These are phyloP conservation scores for Hermatobates lingyangjiaoensis DNA, from an alignment of 1,140 invertebrate species.

Conservation along the genomic window DNA sequence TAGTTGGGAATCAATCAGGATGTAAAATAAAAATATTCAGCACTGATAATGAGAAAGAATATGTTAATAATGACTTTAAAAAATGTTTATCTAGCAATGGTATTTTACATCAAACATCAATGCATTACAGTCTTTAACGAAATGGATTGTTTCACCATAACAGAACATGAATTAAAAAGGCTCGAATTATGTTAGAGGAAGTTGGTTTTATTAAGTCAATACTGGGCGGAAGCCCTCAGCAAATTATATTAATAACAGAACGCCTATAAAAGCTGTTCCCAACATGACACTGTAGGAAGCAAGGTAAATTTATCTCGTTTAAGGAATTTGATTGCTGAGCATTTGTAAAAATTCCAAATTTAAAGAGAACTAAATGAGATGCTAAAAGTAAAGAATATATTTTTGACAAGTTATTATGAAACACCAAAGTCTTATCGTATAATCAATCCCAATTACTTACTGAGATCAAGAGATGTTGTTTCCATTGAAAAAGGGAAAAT, in stretches of 20 bases:
- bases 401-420: conserved; percentile 17
- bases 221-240: conserved; percentile 18
- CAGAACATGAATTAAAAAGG: conserved; percentile 20
- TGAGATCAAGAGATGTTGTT: not conserved
- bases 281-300: conserved; percentile 21
- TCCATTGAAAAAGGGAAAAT: conserved; percentile 4
- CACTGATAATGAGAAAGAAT: conserved; percentile 21
- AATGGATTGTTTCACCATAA: conserved; percentile 23
- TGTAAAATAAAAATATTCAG: conserved; percentile 16
- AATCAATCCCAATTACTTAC: not conserved
- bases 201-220: conserved; percentile 12
- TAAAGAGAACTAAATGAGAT: conserved; percentile 17
- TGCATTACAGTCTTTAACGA: conserved; percentile 22
- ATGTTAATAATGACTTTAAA: conserved; percentile 5
- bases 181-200: conserved; percentile 17
- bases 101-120: conserved; percentile 8
- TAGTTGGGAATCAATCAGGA: too few relatives aligned
- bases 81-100: conserved; percentile 1
- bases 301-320: conserved; percentile 18
- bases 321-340: conserved; percentile 14
- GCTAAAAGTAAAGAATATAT: conserved; percentile 15
- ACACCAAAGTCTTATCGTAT: not conserved
- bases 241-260: conserved; percentile 25
- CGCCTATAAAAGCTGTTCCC: conserved; percentile 3
- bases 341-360: conserved; percentile 13